Base-by-base conservation (phyloP, 2,113 vertebrate species). In the Austrofundulus limnaeus region DNA sequence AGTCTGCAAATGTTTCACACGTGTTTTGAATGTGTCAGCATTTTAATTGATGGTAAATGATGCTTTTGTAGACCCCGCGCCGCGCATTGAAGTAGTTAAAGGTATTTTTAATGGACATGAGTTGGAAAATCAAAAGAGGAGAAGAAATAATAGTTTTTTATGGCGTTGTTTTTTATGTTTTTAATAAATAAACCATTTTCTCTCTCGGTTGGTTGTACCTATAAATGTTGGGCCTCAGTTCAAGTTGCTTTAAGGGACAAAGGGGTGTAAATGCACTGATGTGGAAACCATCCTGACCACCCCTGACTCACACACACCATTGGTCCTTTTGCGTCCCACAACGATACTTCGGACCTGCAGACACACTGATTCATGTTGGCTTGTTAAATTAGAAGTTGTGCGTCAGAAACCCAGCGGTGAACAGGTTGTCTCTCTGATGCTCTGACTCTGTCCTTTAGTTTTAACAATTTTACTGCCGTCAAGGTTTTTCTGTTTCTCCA, bases 41-140 rank as follows among this genome's bases (percentile, higher is more conserved):
- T 79, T 86, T 84, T 85, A 85, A 86, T 85, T 87, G 78, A 81
- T 78, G 49, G 41, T 85, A 84, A 83, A 81, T 80, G 54, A 60
- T 68, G 72, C 19, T 82, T 78, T 85, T 84, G 66, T 61, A 74
- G 65, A 80, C 57, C 54, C 53, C 53, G 66, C 55, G 50, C 41
- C 17, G 48, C 3, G 53, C 67, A 68, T 39, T 74, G 73, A 64
- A 72, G 79, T 79, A 66, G 61, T 80, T 78, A 73, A 77, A 76
- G 55, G 76, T 76, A 53, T 58, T 57, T 79, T 78, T 68, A 61
- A 82, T 79, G 24, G 72, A 77, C 19, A 57, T 51, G 24, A 45
- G 50, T 69, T 81, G 79, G 71, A 59, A 78, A 63, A 65, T 52
- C 43, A 56, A 47, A 58, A n/a, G 59, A 71, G 64, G 62, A 19